Evolutionary conservation across 2,797 vertebrate species (phyloP).

Genomic region (Coracias cyanogaster): DNA sequence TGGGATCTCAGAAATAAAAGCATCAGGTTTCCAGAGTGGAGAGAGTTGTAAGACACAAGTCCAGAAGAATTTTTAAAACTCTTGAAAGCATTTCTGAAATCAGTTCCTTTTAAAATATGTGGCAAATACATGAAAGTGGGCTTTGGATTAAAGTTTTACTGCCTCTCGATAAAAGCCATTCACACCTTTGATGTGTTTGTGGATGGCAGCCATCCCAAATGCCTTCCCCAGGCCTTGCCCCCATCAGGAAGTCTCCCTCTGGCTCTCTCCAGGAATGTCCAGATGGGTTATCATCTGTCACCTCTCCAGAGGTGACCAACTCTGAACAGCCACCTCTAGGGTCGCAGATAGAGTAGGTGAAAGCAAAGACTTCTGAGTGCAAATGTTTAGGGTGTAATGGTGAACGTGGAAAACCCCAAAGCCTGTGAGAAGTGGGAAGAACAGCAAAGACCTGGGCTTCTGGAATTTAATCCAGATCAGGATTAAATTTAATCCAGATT

Average conservation of each 20-base stretch:
- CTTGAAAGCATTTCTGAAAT: constrained; percentile 45
- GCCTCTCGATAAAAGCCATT: constrained; percentile 62
- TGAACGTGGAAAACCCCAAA: background rate
- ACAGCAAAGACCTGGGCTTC: background rate
- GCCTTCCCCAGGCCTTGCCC: background rate
- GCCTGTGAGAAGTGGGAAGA: background rate
- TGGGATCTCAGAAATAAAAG: constrained; percentile 49
- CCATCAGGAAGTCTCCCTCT: constrained; percentile 21
- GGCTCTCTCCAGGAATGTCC: background rate
- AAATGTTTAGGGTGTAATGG: background rate
- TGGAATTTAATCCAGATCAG: too few relatives aligned
- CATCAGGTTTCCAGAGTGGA: constrained; percentile 33
- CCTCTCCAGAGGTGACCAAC: background rate
- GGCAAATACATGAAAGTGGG: constrained; percentile 48
- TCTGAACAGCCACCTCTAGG: background rate
- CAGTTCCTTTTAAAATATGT: constrained; percentile 44
- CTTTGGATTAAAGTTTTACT: constrained; percentile 61
- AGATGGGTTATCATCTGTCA: constrained; percentile 15
- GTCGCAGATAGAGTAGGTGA: fast-evolving
- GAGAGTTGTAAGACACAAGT: constrained; percentile 1
- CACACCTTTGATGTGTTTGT: constrained; percentile 53
- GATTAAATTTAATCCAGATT: too few relatives aligned
- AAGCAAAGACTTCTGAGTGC: background rate
- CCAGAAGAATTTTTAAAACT: constrained; percentile 60
- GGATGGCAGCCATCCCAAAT: constrained; percentile 58